Evolutionary conservation across 2,797 vertebrate genomes (phyloP), one percentile per base, ranked within the genome.

Genomic region (Gymnoscopelus microlampas): DNA sequence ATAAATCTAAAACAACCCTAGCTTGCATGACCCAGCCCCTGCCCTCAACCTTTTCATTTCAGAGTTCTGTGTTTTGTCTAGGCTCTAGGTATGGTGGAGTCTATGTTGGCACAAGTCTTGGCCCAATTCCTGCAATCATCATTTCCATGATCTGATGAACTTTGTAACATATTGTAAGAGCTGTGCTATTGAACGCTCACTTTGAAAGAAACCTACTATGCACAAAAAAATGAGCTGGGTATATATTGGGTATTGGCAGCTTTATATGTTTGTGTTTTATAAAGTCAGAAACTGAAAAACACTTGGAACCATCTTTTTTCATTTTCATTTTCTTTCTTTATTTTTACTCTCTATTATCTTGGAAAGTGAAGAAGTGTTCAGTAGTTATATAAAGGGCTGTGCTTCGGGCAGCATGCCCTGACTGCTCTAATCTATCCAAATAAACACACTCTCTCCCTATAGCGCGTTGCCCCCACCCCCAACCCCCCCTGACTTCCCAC

Each of bases 381-480:
- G 63, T 15, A 23, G 60, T 76, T 68, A 79, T 83, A 84, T 74
- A 59, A 79, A 72, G 70, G 74, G 60, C 59, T 63, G 66, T n/a
- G 70, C 66, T 70, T 66, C 78, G 77, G 79, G 66, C 81, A 75
- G 79, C 81, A 55, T 77, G 77, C 64, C 77, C 79, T 75, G 67
- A 74, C 83, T 87, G 66, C 84, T 83, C 71, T 85, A 89, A 89
- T 89, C 89, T 90, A 3, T 85, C 71, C 78, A 92, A 91, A 91
- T 89, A 91, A 88, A 90, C 91, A 87, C 71, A 49, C 64, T 35
- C 50, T 44, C 39, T 44, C 39, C 39, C 39, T 44, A 44, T 44
- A 44, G 39, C 9, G 5, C 9, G 39, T 44, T 44, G 39, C 39
- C 39, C 32, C 39, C 39, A 44, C 39, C 64, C 53, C 13, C 35